Conservation (phyloP, 2,113 vertebrate genomes). For the Mellivora capensis region DNA sequence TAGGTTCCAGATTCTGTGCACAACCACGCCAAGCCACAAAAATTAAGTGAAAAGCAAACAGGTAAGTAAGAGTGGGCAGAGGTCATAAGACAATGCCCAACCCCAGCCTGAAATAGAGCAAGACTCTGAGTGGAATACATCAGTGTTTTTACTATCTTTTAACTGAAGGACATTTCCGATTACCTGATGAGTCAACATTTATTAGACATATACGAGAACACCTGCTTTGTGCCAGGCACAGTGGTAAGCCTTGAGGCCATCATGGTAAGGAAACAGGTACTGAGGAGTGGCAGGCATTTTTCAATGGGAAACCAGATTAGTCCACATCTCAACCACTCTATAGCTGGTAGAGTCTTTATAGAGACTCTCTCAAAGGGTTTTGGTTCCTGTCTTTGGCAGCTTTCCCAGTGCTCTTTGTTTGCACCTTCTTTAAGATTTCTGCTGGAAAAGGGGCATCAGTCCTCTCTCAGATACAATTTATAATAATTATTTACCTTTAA, state of each 20-base stretch:
- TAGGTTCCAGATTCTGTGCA: constrained; percentile 26
- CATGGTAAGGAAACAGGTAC: neutral
- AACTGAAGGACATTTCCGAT: neutral
- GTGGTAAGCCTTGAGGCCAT: neutral
- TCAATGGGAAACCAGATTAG: neutral
- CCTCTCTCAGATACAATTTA: neutral
- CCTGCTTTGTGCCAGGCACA: neutral
- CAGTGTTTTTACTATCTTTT: neutral
- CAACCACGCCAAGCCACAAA: neutral
- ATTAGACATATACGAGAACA: neutral
- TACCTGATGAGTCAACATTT: neutral
- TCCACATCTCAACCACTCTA: neutral
- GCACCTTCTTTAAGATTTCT: neutral
- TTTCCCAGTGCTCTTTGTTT: neutral
- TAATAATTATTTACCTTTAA: neutral
- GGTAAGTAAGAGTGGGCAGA: neutral
- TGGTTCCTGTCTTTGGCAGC: neutral
- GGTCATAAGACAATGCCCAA: neutral
- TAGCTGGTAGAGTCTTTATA: neutral
- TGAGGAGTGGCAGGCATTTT: neutral
- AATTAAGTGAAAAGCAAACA: constrained; percentile 37
- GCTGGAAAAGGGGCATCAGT: neutral
- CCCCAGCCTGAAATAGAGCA: neutral
- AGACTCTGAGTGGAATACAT: neutral
- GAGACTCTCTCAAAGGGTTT: neutral